phyloP scores from a whole-genome alignment of 1,140 invertebrate species.

The Rhyacophila brunnea region DNA sequence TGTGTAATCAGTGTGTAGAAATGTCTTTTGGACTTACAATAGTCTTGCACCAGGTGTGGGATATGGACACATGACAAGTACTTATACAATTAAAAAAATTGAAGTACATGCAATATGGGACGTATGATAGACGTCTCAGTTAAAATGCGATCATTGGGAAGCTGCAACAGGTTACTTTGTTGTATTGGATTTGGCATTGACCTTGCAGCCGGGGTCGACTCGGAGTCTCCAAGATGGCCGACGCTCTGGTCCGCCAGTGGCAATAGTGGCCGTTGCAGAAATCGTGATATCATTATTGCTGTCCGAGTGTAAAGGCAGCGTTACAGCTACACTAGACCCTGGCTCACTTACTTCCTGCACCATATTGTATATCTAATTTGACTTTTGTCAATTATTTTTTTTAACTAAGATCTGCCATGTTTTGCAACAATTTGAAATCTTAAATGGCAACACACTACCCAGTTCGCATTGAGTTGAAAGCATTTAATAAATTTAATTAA shows the following conservation, averaged over 20 bases:
- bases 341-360: constrained; percentile 72
- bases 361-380: constrained; percentile 16
- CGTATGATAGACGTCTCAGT: background rate
- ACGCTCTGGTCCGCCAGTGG: constrained; percentile 61
- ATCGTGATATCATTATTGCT: constrained; percentile 25
- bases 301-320: constrained; percentile 43
- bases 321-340: constrained; percentile 43
- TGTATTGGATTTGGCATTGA: constrained; percentile 42
- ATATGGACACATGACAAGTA: no score
- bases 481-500: no score
- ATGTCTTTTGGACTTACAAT: no score
- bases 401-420: background rate
- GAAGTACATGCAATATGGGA: no score
- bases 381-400: constrained; percentile 12
- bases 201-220: constrained; percentile 86
- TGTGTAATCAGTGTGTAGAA: no score
- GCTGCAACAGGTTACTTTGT: background rate
- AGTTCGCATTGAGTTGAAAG: no score
- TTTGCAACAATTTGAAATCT: background rate
- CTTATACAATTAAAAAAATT: no score
- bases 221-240: constrained; percentile 87
- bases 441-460: background rate
- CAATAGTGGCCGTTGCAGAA: constrained; percentile 48
- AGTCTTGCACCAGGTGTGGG: no score
- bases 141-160: background rate